phyloP scores from a whole-genome alignment of 2,113 vertebrate species.

The Stegostoma tigrinum region DNA sequence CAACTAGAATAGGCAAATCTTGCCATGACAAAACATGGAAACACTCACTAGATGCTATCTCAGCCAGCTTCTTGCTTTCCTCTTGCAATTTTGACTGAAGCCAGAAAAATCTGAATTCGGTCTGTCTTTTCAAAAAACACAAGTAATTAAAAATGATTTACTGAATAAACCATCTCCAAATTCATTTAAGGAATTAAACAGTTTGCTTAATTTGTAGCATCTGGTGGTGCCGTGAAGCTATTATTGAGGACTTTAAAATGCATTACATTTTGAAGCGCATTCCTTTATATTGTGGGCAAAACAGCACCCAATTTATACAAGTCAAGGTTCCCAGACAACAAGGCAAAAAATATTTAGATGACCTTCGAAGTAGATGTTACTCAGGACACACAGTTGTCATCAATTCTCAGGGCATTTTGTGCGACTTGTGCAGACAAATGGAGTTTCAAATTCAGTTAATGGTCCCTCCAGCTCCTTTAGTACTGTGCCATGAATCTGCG shows the following conservation, averaged over 20 bases:
- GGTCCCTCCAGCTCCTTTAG: neutral
- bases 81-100: slow-evolving; percentile 83
- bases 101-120: slow-evolving; percentile 96
- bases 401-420: neutral
- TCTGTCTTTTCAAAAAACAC: slow-evolving; percentile 59
- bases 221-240: neutral
- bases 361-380: neutral
- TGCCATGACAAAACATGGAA: neutral
- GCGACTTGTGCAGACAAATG: neutral
- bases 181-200: neutral
- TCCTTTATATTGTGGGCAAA: neutral
- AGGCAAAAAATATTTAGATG: neutral
- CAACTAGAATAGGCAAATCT: neutral
- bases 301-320: neutral
- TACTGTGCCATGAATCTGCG: neutral
- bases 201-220: neutral
- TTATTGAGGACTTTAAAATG: neutral
- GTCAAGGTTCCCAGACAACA: neutral
- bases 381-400: neutral
- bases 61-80: slow-evolving; percentile 66
- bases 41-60: slow-evolving; percentile 81
- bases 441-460: neutral
- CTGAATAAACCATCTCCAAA: neutral
- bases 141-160: slow-evolving; percentile 40
- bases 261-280: neutral